Percentiles rank a stretch among this genome's conserved stretches.
phyloP scores from a whole-genome alignment of 2,888 invertebrate genomes.

The Apodemia hepburni region DNA sequence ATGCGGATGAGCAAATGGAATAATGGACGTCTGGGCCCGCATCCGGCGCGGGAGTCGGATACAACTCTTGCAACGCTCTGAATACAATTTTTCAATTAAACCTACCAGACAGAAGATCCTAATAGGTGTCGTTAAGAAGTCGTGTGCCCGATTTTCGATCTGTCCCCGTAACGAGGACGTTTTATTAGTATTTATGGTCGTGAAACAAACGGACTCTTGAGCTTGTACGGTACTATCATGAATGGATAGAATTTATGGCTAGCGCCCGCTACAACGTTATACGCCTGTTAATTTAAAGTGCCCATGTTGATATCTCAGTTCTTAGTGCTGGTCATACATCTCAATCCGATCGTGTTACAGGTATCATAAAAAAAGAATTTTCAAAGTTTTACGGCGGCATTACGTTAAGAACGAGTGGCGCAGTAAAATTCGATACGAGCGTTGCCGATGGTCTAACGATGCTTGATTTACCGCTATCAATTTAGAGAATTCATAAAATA shows the following conservation, averaged over 20 bases:
- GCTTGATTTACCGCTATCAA: slow-evolving; percentile 72
- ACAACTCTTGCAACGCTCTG: slow-evolving; percentile 75
- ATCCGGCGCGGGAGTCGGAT: slow-evolving; percentile 76
- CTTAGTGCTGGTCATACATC: slow-evolving; percentile 35
- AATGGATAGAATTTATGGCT: slow-evolving; percentile 73
- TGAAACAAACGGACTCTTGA: slow-evolving; percentile 63
- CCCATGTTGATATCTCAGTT: slow-evolving; percentile 35
- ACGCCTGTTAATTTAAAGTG: slow-evolving; percentile 48
- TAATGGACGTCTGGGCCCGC: slow-evolving; percentile 80
- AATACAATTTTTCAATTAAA: slow-evolving; percentile 80
- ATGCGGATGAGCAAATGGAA: slow-evolving; percentile 78
- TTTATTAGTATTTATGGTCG: slow-evolving; percentile 78
- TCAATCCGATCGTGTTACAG: slow-evolving; percentile 47
- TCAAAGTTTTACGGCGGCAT: slow-evolving; percentile 71
- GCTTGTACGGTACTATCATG: slow-evolving; percentile 56
- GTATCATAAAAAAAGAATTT: slow-evolving; percentile 61
- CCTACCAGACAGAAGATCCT: slow-evolving; percentile 77
- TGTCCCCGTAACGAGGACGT: slow-evolving; percentile 73
- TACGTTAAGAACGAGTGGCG: slow-evolving; percentile 51
- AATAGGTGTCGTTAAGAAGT: slow-evolving; percentile 80
- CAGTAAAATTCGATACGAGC: slow-evolving; percentile 73
- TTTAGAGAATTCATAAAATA: slow-evolving; percentile 64
- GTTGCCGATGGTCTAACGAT: slow-evolving; percentile 61
- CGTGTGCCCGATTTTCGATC: slow-evolving; percentile 79
- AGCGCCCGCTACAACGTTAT: slow-evolving; percentile 59